Evolutionary conservation across 2,113 vertebrate species (phyloP).

Genomic region (Benitochromis conjunctus): DNA sequence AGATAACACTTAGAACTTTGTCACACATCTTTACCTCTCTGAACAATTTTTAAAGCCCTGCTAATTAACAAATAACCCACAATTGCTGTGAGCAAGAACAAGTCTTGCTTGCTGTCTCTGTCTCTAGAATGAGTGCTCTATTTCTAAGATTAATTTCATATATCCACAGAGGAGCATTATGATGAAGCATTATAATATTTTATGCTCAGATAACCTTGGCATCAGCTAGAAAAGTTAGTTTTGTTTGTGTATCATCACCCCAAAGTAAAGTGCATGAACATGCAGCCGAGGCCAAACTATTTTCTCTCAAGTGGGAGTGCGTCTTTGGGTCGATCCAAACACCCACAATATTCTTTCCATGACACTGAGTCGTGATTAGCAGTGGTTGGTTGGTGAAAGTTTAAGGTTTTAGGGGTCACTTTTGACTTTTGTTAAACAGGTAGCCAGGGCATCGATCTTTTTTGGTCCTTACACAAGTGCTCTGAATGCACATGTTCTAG

Average conservation of each 20-base stretch:
- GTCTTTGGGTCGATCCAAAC: background rate
- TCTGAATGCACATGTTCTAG: background rate
- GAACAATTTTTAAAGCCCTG: background rate
- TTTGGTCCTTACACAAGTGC: background rate
- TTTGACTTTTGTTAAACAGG: background rate
- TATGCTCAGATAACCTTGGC: background rate
- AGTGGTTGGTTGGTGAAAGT: background rate
- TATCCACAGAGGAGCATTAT: background rate
- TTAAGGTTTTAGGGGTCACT: background rate
- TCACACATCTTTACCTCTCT: background rate
- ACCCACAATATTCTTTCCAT: background rate
- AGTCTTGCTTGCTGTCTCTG: background rate
- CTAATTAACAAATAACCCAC: background rate
- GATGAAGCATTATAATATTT: background rate
- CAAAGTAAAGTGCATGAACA: background rate
- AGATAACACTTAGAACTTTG: background rate
- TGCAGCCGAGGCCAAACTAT: background rate
- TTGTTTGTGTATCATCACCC: background rate
- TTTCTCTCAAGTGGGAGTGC: background rate
- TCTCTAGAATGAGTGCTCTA: background rate
- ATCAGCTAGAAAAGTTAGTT: background rate
- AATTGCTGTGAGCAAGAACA: background rate
- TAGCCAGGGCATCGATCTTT: background rate
- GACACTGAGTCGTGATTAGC: background rate
- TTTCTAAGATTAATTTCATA: background rate